phyloP scores from a whole-genome alignment of 1,140 invertebrate genomes.

The Drosophila bocqueti region DNA sequence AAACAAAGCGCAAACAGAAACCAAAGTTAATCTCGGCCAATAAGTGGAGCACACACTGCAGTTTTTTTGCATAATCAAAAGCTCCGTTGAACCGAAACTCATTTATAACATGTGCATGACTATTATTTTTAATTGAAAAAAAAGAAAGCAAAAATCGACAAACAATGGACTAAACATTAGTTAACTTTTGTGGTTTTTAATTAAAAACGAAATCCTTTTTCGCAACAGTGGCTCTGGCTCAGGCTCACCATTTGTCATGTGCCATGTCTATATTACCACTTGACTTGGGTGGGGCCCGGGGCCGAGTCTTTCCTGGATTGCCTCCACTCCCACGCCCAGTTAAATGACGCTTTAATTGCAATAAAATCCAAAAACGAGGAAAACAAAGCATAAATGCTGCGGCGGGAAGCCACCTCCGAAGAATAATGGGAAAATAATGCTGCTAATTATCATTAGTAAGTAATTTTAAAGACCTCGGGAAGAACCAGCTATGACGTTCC shows the following conservation, averaged over 20 bases:
- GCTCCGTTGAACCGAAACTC: conserved; percentile 62
- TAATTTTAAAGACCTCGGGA: conserved; percentile 52
- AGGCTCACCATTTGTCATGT: conserved; percentile 60
- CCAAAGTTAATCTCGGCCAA: conserved; percentile 45
- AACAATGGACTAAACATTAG: conserved; percentile 43
- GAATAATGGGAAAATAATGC: conserved; percentile 83
- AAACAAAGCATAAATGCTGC: conserved; percentile 42
- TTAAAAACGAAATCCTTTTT: conserved; percentile 46
- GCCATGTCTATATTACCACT: conserved; percentile 52
- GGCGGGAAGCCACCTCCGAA: conserved; percentile 48
- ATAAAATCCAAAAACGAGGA: conserved; percentile 43
- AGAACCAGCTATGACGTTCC: conserved; percentile 53
- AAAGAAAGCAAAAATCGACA: conserved; percentile 39
- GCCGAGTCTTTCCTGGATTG: conserved; percentile 17
- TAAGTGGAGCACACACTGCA: conserved; percentile 63
- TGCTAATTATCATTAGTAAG: conserved; percentile 77
- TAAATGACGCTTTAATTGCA: conserved; percentile 78
- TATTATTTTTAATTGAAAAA: conserved; percentile 71
- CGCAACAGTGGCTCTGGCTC: conserved; percentile 1
- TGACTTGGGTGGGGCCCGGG: conserved; percentile 25
- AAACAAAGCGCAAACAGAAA: conserved; percentile 50
- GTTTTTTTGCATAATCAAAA: conserved; percentile 68
- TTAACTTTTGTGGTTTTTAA: conserved; percentile 63
- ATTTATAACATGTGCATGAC: conserved; percentile 58
- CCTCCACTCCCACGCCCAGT: conserved; percentile 69